A percentile compares a stretch with the other conserved stretches of the same genome.
Conservation (phyloP, 2,888 invertebrate genomes). For the Parthenolecanium corni region DNA sequence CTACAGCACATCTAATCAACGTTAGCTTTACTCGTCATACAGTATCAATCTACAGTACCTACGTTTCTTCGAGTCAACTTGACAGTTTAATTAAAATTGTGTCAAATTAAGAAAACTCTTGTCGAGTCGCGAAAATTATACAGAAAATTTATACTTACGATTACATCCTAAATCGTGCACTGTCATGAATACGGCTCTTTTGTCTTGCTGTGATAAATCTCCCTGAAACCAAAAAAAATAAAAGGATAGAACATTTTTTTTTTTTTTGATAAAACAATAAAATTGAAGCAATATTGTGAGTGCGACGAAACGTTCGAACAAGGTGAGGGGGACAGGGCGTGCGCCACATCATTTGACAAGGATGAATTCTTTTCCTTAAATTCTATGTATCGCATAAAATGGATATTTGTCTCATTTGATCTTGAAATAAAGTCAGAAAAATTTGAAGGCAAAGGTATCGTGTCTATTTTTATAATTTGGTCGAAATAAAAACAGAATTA, state of each 20-base stretch:
- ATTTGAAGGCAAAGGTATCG: too few relatives aligned
- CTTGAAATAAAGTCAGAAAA: too few relatives aligned
- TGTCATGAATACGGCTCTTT: conserved; percentile 71
- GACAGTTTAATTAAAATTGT: background rate
- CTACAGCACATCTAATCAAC: too few relatives aligned
- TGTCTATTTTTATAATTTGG: too few relatives aligned
- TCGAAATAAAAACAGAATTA: too few relatives aligned
- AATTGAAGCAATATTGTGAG: background rate
- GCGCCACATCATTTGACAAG: too few relatives aligned
- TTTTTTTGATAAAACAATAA: background rate
- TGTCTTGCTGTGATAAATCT: conserved; percentile 65
- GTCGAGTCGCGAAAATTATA: background rate
- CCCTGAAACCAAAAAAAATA: conserved; percentile 48
- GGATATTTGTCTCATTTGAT: background rate
- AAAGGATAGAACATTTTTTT: background rate
- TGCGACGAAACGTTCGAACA: too few relatives aligned
- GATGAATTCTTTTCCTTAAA: too few relatives aligned
- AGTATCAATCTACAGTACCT: background rate
- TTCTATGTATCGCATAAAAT: too few relatives aligned
- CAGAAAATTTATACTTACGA: conserved; percentile 47
- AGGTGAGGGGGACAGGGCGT: too few relatives aligned
- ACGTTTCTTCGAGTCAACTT: background rate
- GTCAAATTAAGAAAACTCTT: background rate
- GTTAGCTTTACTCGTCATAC: too few relatives aligned
- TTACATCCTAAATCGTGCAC: conserved; percentile 80